Evolutionary conservation across 2,888 invertebrate species (phyloP), one percentile per base, ranked within the genome.

Genomic region (Eupelmus urozonus): DNA sequence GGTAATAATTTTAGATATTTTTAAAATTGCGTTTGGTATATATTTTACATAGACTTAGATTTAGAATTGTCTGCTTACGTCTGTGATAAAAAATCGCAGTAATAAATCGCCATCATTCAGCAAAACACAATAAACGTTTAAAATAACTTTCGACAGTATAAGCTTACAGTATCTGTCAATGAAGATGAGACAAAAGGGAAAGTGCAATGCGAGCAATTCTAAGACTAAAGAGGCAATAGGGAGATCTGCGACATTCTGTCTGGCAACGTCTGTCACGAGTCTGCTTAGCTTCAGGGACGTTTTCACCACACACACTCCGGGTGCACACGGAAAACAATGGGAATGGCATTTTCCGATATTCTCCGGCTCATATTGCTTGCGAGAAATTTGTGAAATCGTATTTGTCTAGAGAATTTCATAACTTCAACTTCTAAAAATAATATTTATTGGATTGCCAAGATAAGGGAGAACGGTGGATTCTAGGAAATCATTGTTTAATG

Each of bases 231-330:
- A 5, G 16, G 27, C 40, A 66, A 66, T 53, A 34, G 5, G 34
- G n/a, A 53, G 7, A 42, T 42, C 13, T 23, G 20, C 16, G 62
- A 49, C 25, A 71, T 60, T 60, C 11, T 51, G 3, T 51, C 71
- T 62, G 13, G 34, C 5, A 71, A 62, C 25, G 51, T 71, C 71
- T 51, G 49, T 51, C 57, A 25, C 49, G 49, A 71, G 71, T 62
- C 62, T 71, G 51, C 51, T 62, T 71, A 51, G 23, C 5, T 71
- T 71, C 51, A 34, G 34, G 40, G 40, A 51, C 62, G 51, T 71
- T 71, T 62, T 34, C 70, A 40, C 29, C 20, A 16, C 4, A 23
- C 9, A n/a, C 13, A 13, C n/a, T n/a, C n/a, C 40, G 23, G 5
- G 16, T 2, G 20, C 20, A 0, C 29, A 20, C 45, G 16, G 29